Evolutionary conservation across 2,113 vertebrate species (phyloP), one percentile per base, ranked within the genome.

Genomic region (Mohoua ochrocephala): DNA sequence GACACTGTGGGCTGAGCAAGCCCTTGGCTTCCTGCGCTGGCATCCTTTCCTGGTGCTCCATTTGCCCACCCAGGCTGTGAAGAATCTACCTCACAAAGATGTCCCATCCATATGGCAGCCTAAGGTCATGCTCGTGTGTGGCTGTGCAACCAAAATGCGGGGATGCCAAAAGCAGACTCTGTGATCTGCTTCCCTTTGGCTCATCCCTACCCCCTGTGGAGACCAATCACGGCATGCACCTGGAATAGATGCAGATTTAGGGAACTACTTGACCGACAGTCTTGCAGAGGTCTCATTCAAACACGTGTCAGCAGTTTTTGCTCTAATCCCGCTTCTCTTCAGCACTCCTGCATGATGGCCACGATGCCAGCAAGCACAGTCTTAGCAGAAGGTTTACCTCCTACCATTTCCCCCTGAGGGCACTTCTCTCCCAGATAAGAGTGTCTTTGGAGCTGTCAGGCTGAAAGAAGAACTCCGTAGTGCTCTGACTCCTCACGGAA

Each of bases 381-480:
- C 84, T 73, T 61, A 85, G 84, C 93, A 91, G 74, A 95, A 89
- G 77, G 91, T 33, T 95, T 89, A 69, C 84, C 77, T 84, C 57
- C 24, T 64, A 37, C 31, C 3, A 1, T 73, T 92, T 68, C 37
- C 41, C 85, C 81, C 49, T 3, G 49, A 84, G 89, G 81, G 57
- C 26, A 75, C 2, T 13, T 92, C 93, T 94, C 81, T 76, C 56
- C 28, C 50, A 86, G 28, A 80, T 87, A 42, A 83, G 91, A 94
- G 61, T 93, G 81, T 65, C 69, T 91, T 61, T 87, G 45, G 23
- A 22, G 83, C 74, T 85, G 78, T 67, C 82, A 91, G 78, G 54
- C 78, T 96, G 91, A 93, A 85, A 93, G 14, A 84, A 91, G 77
- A 84, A 63, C 78, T 74, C 41, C 24, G 13, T 1, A 7, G 83